A percentile compares a stretch with the other conserved stretches of the same genome.
phyloP scores from a whole-genome alignment of 2,113 vertebrate genomes.

The Chloroceryle aenea region DNA sequence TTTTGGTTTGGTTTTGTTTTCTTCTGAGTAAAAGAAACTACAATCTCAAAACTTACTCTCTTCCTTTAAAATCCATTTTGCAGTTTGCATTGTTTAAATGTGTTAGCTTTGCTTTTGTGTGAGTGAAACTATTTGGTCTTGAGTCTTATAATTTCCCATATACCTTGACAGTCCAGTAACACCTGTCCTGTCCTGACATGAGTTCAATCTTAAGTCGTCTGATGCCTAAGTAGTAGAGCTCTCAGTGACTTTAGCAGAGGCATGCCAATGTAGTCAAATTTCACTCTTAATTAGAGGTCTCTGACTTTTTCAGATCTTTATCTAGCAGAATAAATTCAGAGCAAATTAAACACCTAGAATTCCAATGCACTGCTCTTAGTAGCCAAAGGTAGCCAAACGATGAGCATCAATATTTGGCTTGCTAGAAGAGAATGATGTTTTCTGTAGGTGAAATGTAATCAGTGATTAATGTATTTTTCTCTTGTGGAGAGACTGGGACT shows the following conservation, averaged over 20 bases:
- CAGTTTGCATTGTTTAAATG: neutral
- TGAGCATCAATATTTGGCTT: neutral
- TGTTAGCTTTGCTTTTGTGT: neutral
- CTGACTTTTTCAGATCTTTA: neutral
- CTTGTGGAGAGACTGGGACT: neutral
- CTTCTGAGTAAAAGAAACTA: neutral
- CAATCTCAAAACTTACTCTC: neutral
- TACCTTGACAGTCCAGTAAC: neutral
- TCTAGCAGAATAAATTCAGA: neutral
- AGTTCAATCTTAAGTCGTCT: neutral
- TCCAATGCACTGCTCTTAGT: neutral
- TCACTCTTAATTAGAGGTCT: neutral
- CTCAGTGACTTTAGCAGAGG: neutral
- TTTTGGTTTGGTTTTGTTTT: neutral
- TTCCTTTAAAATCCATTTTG: neutral
- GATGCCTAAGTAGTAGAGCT: neutral
- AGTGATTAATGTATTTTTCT: neutral
- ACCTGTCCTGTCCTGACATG: neutral
- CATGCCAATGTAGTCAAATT: neutral
- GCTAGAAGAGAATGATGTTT: neutral
- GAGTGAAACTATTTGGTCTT: neutral
- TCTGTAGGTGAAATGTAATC: neutral
- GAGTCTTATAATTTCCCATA: neutral
- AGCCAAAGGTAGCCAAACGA: neutral
- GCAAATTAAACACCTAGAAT: neutral